Evolutionary conservation across 1,140 invertebrate genomes (phyloP), one percentile per base, ranked within the genome.

Genomic region (Drosophila quadrilineata): DNA sequence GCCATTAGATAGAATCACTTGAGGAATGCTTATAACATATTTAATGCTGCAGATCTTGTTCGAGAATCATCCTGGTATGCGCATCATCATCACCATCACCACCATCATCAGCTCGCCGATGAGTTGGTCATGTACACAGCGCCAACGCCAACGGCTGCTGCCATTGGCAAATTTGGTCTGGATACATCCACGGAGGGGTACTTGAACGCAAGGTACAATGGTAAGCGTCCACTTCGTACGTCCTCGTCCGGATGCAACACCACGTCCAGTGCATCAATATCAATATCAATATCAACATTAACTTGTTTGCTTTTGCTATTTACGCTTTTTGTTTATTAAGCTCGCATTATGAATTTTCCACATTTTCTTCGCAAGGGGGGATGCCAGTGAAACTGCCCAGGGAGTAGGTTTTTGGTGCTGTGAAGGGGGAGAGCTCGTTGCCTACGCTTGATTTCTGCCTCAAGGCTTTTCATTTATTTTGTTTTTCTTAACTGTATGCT

Each of bases 161-260:
- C 86, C 26, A 88, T 88, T 66, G 79, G 75, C 3, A 89, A 89
- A 38, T 88, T 88, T 45, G 87, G 87, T 6, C 60, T 88, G 64
- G 87, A 89, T 72, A 82, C 79, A 40, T 79, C 87, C 40, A 88
- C 84, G 35, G 87, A 89, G 80, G 80, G 80, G 65, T 89, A 89
- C 77, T 73, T 89, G 62, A 89, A 84, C 77, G 75, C 87, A 87
- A 88, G 87, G 87, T 88, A 88, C 74, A 88, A 88, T 74, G 87
- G 87, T 88, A 85, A 88, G 87, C 77, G 67, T 75, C 79, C 76
- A 60, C 73, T 38, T 74, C 65, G n/a, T n/a, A n/a, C n/a, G n/a
- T n/a, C n/a, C n/a, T n/a, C 56, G 38, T 38, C 72, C 57, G 76
- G 75, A 67, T 75, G 52, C 71, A 68, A 57, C 67, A 28, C 17